phyloP scores from a whole-genome alignment of 1,140 invertebrate species.

The Micrasema longulum region DNA sequence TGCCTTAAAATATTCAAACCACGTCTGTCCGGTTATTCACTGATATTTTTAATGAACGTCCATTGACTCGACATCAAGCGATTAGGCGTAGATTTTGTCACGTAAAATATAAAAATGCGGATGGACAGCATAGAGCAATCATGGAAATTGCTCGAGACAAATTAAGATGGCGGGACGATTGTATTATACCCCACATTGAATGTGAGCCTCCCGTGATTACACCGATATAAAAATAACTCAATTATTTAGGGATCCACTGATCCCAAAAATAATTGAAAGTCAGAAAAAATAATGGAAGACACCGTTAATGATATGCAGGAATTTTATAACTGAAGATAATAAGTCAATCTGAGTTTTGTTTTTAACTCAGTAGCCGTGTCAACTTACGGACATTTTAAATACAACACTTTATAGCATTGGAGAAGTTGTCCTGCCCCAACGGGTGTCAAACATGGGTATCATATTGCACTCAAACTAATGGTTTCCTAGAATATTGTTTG shows the following conservation, averaged over 20 bases:
- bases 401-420: not conserved
- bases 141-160: slow-evolving; percentile 6
- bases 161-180: slow-evolving; percentile 18
- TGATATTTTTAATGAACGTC: no score
- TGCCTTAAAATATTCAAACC: no score
- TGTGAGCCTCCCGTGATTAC: slow-evolving; percentile 5
- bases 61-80: no score
- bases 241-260: not conserved
- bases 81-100: slow-evolving; percentile 17
- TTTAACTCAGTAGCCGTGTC: not conserved
- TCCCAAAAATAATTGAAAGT: not conserved
- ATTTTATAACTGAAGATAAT: not conserved
- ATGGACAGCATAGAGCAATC: slow-evolving; percentile 13
- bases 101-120: slow-evolving; percentile 22
- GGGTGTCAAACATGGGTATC: slow-evolving; percentile 7
- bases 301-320: not conserved
- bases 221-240: slow-evolving; percentile 18
- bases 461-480: slow-evolving; percentile 25
- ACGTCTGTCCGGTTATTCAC: no score
- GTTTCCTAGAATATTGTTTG: slow-evolving; percentile 11
- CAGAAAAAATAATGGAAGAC: not conserved
- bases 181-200: slow-evolving; percentile 9
- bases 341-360: not conserved
- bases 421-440: not conserved
- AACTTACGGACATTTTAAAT: not conserved